Conservation (phyloP, 1,140 invertebrate species). For the Zaprionus ghesquierei region DNA sequence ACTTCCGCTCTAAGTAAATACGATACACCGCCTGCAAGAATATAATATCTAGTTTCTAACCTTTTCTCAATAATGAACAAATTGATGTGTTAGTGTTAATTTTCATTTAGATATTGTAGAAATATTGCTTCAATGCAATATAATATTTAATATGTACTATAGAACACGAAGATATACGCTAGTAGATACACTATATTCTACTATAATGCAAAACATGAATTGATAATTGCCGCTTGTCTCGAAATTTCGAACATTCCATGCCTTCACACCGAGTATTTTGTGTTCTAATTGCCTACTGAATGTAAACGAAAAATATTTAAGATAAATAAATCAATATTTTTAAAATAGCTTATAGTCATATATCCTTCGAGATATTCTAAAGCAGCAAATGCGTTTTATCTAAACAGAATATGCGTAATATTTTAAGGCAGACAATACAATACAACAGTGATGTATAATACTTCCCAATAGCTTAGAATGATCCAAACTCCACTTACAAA, state of each 20-base stretch:
- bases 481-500: neutral
- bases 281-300: neutral
- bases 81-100: neutral
- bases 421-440: neutral
- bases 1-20: neutral
- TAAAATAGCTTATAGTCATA: neutral
- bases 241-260: neutral
- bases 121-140: neutral
- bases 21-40: neutral
- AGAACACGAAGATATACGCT: neutral
- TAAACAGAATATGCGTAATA: neutral
- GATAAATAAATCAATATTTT: neutral
- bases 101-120: neutral
- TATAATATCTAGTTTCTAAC: neutral
- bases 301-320: neutral
- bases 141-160: neutral
- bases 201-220: constrained; percentile 23
- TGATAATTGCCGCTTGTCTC: constrained; percentile 1
- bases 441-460: neutral
- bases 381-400: neutral
- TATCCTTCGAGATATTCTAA: neutral
- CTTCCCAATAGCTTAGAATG: neutral
- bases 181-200: neutral
- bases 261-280: neutral
- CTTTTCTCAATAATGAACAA: neutral